These are phyloP conservation scores for Drosophila gunungcola DNA, from an alignment of 1,140 invertebrate species.

Conservation along the genomic window DNA sequence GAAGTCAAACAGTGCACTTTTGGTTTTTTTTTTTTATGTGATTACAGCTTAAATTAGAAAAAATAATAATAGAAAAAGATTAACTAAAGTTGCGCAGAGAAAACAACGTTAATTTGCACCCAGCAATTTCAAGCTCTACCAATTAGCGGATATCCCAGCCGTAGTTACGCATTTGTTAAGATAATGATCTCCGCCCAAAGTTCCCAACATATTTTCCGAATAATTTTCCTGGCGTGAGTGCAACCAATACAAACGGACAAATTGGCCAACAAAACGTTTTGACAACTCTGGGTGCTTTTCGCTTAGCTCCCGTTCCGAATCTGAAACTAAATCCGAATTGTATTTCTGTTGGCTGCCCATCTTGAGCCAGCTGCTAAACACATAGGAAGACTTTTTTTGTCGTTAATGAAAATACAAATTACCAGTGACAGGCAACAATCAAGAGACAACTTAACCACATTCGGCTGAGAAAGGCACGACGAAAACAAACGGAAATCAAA, in stretches of 20 bases:
- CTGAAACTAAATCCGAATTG: slow-evolving; percentile 10
- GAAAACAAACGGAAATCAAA: slow-evolving; percentile 66
- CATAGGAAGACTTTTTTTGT: slow-evolving; percentile 41
- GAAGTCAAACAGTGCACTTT: not conserved
- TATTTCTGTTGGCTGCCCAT: slow-evolving; percentile 20
- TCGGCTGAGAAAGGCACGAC: slow-evolving; percentile 7
- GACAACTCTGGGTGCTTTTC: slow-evolving; percentile 12
- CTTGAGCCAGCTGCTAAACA: slow-evolving; percentile 17
- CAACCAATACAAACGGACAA: slow-evolving; percentile 24
- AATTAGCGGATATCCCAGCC: slow-evolving; percentile 9
- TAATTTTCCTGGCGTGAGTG: slow-evolving; percentile 27
- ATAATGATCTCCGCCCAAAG: slow-evolving; percentile 11
- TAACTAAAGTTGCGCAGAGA: not conserved
- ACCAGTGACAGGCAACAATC: slow-evolving; percentile 41
- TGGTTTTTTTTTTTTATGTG: slow-evolving; percentile 2
- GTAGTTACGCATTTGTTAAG: slow-evolving; percentile 19
- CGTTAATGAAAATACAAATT: slow-evolving; percentile 51
- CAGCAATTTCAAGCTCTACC: slow-evolving; percentile 8
- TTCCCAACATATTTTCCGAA: slow-evolving; percentile 23
- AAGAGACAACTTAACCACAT: slow-evolving; percentile 18
- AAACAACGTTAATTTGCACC: slow-evolving; percentile 4
- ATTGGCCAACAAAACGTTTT: slow-evolving; percentile 40
- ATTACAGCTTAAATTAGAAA: not conserved
- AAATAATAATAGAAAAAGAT: not conserved
- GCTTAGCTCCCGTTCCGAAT: not conserved